phyloP scores from a whole-genome alignment of 1,140 invertebrate genomes.

The Dermatophagoides farinae region DNA sequence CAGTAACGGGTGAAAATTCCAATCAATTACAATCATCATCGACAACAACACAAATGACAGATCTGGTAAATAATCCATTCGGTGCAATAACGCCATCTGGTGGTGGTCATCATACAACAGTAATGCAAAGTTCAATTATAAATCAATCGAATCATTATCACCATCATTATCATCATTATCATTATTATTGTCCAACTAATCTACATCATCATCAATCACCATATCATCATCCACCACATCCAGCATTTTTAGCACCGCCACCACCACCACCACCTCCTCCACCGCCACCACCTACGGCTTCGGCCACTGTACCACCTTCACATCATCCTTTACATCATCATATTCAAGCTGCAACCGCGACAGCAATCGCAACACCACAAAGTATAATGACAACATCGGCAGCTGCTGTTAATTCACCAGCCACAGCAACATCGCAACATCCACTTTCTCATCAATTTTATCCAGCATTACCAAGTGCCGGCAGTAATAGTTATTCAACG shows the following conservation, averaged over 20 bases:
- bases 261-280: neutral
- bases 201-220: neutral
- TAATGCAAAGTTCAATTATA: neutral
- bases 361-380: neutral
- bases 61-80: neutral
- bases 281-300: neutral
- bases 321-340: neutral
- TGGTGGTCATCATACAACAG: too few relatives aligned
- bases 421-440: neutral
- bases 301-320: neutral
- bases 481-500: too few relatives aligned
- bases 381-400: neutral
- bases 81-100: neutral
- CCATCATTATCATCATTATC: constrained; percentile 7
- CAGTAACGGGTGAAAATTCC: neutral
- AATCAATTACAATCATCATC: neutral
- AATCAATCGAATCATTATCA: constrained; percentile 5
- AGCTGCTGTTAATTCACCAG: neutral
- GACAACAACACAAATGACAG: neutral
- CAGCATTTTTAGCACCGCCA: neutral
- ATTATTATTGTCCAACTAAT: constrained; percentile 1
- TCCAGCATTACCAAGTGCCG: neutral
- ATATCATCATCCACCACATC: neutral
- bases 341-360: neutral
- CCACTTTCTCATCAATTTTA: neutral